Evolutionary conservation across 1,140 invertebrate species (phyloP).

Genomic region (silkworm (Bombyx mori)): DNA sequence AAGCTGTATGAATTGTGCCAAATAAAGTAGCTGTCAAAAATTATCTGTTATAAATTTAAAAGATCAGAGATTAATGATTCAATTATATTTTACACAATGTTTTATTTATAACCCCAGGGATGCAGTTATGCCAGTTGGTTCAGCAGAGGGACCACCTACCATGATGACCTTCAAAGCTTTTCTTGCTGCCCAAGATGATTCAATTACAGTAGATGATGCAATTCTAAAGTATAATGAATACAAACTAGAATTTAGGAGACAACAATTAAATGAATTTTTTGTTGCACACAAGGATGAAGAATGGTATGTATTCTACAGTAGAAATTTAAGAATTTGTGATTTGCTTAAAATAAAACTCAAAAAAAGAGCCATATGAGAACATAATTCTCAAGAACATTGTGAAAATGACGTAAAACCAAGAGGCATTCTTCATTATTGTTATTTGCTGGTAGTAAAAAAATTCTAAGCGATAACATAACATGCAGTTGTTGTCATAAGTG

Average conservation of each 20-base stretch:
- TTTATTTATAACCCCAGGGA: conserved; percentile 43
- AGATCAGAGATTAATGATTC: too few species aligned
- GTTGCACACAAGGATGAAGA: conserved; percentile 98
- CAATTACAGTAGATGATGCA: conserved; percentile 96
- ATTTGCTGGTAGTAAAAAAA: conserved; percentile 60
- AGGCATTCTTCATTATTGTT: conserved; percentile 3
- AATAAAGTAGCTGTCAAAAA: too few species aligned
- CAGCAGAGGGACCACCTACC: conserved; percentile 84
- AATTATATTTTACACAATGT: background rate
- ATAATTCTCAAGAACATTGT: too few species aligned
- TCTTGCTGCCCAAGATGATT: conserved; percentile 95
- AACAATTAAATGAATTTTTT: conserved; percentile 99
- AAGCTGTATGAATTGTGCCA: too few species aligned
- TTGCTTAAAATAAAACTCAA: too few species aligned
- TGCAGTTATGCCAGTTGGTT: conserved; percentile 55
- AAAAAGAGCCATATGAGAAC: too few species aligned
- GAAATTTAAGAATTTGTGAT: background rate
- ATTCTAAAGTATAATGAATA: conserved; percentile 99
- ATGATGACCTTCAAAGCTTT: conserved; percentile 99
- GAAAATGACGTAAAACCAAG: too few species aligned
- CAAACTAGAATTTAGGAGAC: conserved; percentile 95
- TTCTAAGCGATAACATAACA: conserved; percentile 41
- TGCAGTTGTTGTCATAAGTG: background rate
- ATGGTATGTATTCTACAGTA: conserved; percentile 80
- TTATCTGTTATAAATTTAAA: too few species aligned